Conservation (phyloP, 2,113 vertebrate species). For the Terrapene triunguis region DNA sequence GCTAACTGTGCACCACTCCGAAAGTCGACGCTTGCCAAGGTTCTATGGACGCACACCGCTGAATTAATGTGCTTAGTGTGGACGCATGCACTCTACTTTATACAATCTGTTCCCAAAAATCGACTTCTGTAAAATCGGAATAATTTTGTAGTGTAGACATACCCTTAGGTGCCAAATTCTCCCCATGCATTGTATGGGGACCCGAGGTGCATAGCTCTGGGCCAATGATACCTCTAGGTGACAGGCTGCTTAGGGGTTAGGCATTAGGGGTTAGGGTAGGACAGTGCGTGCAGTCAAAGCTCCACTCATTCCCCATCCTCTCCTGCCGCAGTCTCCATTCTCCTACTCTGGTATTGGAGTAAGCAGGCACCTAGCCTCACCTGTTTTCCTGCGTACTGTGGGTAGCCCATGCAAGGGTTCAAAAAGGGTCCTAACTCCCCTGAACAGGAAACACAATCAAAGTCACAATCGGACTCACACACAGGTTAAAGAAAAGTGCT, state of each 20-base stretch:
- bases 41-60: too few relatives aligned
- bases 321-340: not conserved
- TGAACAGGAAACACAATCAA: fast-evolving
- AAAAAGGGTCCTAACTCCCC: not conserved
- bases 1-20: too few relatives aligned
- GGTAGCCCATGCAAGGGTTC: not conserved
- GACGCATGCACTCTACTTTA: too few relatives aligned
- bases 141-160: too few relatives aligned
- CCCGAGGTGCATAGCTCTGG: not conserved
- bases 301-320: not conserved
- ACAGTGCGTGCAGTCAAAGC: not conserved
- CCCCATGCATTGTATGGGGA: not conserved
- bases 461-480: not conserved
- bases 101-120: too few relatives aligned
- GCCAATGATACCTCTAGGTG: not conserved
- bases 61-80: too few relatives aligned
- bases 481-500: not conserved
- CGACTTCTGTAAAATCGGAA: too few relatives aligned
- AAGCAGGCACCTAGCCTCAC: not conserved
- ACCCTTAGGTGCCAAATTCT: not conserved
- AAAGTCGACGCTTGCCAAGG: too few relatives aligned
- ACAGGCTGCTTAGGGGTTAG: not conserved
- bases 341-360: not conserved
- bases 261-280: not conserved
- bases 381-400: not conserved